Evolutionary conservation across 2,797 vertebrate genomes (phyloP), one percentile per base, ranked within the genome.

Genomic region (Lacerta bilineata): DNA sequence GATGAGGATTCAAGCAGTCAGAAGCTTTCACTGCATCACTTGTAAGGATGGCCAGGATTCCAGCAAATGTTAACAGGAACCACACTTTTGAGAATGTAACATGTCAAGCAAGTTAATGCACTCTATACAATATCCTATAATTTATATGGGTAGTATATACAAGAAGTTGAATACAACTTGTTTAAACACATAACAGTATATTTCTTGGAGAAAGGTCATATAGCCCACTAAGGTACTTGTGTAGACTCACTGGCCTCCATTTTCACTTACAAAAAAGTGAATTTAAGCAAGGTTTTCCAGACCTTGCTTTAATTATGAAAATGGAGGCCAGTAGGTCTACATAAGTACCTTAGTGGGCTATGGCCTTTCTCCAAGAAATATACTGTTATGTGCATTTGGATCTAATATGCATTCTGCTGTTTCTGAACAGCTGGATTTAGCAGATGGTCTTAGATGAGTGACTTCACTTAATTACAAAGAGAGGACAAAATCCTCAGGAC

Each of bases 401-500:
- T 68, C 11, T 78, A 77, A 50, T 69, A 46, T 27, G 23, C 23
- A 68, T 36, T 15, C n/a, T 55, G 9, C 15, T n/a, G 1, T 78
- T 79, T 78, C 75, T 78, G 74, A 79, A 39, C 68, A 87, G 46
- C 80, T 83, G 50, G 72, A 69, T 2, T 36, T 82, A 80, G 46
- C 80, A 78, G 64, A 61, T 90, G 85, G 50, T 18, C 64, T 87
- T 33, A 78, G 77, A 85, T 74, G 25, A 86, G 15, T 59, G 46
- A 61, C 74, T 20, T 87, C 39, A 33, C 33, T 72, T 55, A 74
- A 55, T 77, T 78, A 61, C 66, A 86, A 59, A 69, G 59, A 64
- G 39, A 69, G 15, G 59, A 64, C 61, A 43, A 78, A 86, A 78
- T 61, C 50, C 80, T 83, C 2, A n/a, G 39, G 33, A n/a, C 50